These are phyloP conservation scores for Drosophila kurseongensis DNA, from an alignment of 1,140 invertebrate species.

Conservation along the genomic window DNA sequence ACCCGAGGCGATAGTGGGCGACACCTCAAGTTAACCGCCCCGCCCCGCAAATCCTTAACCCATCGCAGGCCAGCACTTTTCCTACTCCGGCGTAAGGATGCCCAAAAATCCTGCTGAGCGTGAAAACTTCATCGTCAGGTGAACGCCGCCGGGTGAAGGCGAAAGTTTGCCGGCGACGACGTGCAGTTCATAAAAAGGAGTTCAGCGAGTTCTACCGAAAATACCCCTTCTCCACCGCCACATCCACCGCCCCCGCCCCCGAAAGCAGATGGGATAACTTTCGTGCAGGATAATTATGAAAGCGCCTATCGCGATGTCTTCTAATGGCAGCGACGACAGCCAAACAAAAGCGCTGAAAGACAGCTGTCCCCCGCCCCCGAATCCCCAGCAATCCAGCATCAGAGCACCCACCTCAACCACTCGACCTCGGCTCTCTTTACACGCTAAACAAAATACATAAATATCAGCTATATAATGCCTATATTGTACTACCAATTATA, in stretches of 20 bases:
- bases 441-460: background rate
- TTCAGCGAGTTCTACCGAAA: slow-evolving; percentile 4
- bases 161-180: slow-evolving; percentile 60
- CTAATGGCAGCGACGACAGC: slow-evolving; percentile 70
- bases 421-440: background rate
- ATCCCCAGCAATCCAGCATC: background rate
- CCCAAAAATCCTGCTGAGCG: slow-evolving; percentile 26
- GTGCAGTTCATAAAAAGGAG: slow-evolving; percentile 69
- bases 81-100: background rate
- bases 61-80: background rate
- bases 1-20: slow-evolving; percentile 34
- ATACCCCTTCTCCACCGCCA: too few species aligned
- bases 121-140: slow-evolving; percentile 45
- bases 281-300: slow-evolving; percentile 68
- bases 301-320: slow-evolving; percentile 59
- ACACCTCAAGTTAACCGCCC: background rate
- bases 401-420: slow-evolving; percentile 1
- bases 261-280: slow-evolving; percentile 21
- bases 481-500: too few species aligned
- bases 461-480: too few species aligned
- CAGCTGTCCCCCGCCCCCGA: slow-evolving; percentile 50
- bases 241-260: too few species aligned
- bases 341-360: slow-evolving; percentile 73
- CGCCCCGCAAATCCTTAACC: background rate
- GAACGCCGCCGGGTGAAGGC: slow-evolving; percentile 43